Evolutionary conservation across 2,113 vertebrate species (phyloP).

Genomic region (Alexandromys fortis): DNA sequence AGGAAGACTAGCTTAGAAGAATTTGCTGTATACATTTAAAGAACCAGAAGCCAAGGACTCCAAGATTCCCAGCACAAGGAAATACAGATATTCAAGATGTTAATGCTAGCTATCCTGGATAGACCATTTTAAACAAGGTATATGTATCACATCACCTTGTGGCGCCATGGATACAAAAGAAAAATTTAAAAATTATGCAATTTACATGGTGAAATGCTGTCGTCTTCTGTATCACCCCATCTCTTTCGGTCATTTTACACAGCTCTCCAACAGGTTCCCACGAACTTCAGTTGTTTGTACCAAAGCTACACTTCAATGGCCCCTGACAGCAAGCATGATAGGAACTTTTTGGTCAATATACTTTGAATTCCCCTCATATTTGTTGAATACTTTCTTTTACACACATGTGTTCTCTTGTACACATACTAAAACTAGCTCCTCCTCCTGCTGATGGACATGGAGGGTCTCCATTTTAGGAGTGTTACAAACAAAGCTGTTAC

Average conservation of each 20-base stretch:
- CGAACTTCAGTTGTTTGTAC: background rate
- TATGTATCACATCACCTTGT: background rate
- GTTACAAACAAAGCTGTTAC: background rate
- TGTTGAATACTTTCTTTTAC: background rate
- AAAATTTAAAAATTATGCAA: background rate
- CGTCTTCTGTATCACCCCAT: background rate
- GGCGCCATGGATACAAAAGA: background rate
- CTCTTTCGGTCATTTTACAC: background rate
- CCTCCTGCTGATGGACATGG: background rate
- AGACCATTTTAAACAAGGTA: background rate
- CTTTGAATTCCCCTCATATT: background rate
- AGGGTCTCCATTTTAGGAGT: background rate
- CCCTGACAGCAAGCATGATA: background rate
- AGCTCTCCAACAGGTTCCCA: background rate
- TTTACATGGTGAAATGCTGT: background rate
- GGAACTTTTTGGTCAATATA: background rate
- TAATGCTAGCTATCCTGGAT: background rate
- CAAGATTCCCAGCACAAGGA: background rate
- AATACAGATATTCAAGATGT: background rate
- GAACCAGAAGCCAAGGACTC: background rate
- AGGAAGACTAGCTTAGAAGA: background rate
- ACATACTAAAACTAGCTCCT: background rate
- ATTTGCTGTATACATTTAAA: background rate
- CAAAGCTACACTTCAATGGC: background rate
- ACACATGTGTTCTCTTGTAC: background rate